Evolutionary conservation across 2,888 invertebrate genomes (phyloP).

Genomic region (Conops quadrifasciatus): DNA sequence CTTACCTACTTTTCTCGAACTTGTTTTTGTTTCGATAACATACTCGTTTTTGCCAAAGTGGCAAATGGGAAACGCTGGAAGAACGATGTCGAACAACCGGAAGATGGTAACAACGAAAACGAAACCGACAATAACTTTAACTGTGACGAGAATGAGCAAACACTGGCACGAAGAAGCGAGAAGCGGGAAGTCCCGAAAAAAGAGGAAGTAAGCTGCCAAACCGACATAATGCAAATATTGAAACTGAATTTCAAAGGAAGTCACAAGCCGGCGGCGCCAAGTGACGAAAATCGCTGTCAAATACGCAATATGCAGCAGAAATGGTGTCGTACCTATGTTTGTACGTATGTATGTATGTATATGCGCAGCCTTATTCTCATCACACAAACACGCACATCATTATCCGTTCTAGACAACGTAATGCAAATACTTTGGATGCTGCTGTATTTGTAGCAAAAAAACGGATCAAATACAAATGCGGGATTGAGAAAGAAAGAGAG

Average conservation of each 20-base stretch:
- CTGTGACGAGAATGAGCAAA: not conserved
- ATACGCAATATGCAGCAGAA: no score
- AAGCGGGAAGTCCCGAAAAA: not conserved
- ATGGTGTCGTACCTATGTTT: not conserved
- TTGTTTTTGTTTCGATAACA: not conserved
- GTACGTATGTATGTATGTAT: not conserved
- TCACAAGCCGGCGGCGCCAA: slow-evolving; percentile 28
- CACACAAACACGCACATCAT: slow-evolving; percentile 8
- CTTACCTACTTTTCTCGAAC: not conserved
- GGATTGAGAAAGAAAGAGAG: not conserved
- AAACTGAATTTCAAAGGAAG: slow-evolving; percentile 33
- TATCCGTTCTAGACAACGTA: not conserved
- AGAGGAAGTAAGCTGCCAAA: slow-evolving; percentile 1
- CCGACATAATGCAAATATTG: slow-evolving; percentile 30
- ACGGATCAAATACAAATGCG: slow-evolving; percentile 1
- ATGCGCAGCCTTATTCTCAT: not conserved
- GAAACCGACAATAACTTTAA: no score
- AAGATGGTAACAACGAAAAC: no score
- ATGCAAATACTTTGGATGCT: slow-evolving; percentile 20
- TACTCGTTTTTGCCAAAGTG: slow-evolving; percentile 7
- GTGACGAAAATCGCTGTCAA: slow-evolving; percentile 11
- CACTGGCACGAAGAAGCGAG: no score
- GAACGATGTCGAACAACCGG: slow-evolving; percentile 4
- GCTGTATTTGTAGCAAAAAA: not conserved
- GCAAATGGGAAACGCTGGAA: slow-evolving; percentile 19